Percentiles rank a stretch among this genome's conserved stretches.
Evolutionary conservation across 2,888 invertebrate species (phyloP).

Genomic region (Parascotia fuliginaria): DNA sequence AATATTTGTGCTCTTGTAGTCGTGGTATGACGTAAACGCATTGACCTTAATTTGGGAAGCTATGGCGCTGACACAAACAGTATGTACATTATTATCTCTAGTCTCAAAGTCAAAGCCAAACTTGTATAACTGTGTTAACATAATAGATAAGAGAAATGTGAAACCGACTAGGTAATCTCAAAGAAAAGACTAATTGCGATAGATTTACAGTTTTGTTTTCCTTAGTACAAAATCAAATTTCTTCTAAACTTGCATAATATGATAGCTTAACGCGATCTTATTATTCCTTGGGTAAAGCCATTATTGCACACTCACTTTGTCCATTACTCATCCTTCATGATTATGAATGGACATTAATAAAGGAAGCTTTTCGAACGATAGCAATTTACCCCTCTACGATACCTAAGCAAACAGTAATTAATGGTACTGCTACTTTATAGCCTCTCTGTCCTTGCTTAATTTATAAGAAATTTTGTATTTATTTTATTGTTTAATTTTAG

Average conservation of each 20-base stretch:
- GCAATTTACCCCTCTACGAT: background rate
- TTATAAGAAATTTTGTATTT: constrained; percentile 13
- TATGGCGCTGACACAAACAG: constrained; percentile 3
- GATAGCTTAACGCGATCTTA: background rate
- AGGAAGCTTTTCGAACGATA: constrained; percentile 5
- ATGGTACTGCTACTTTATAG: constrained; percentile 12
- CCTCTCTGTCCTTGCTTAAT: constrained; percentile 21
- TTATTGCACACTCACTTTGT: background rate
- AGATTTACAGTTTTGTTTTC: no score
- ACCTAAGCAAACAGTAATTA: constrained; percentile 20
- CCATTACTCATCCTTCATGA: background rate
- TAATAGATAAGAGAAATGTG: no score
- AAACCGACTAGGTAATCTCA: no score
- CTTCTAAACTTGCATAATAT: no score
- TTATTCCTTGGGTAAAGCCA: background rate
- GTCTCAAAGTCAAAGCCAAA: constrained; percentile 8
- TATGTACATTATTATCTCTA: background rate
- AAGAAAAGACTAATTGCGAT: no score
- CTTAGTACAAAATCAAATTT: no score
- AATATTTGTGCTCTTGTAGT: background rate
- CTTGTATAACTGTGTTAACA: background rate
- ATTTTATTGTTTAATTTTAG: constrained; percentile 17
- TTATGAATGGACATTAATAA: constrained; percentile 9
- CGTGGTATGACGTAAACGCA: constrained; percentile 3
- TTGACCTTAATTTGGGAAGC: constrained; percentile 17